A percentile compares a stretch with the other conserved stretches of the same genome.
phyloP scores from a whole-genome alignment of 1,140 invertebrate genomes.

The Pseudachorutes palmiensis region DNA sequence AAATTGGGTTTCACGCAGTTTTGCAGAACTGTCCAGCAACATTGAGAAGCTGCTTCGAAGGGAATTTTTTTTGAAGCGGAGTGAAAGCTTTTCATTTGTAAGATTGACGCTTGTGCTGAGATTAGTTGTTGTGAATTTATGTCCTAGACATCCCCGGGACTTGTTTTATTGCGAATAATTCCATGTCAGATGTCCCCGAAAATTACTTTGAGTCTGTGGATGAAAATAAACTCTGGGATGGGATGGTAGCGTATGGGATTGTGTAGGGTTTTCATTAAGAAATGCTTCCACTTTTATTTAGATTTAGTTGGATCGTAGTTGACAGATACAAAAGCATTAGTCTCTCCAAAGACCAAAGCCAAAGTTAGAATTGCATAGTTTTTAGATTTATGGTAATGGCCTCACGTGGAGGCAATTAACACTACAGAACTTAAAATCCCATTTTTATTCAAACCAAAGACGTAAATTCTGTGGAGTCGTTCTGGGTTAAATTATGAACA shows the following conservation, averaged over 20 bases:
- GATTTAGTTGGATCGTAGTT: conserved; percentile 7
- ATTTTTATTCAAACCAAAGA: neutral
- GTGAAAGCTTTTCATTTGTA: neutral
- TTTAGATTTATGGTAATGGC: conserved; percentile 11
- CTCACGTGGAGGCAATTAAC: conserved; percentile 13
- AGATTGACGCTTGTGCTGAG: neutral
- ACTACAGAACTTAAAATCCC: conserved; percentile 4
- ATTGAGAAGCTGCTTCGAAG: too few species aligned
- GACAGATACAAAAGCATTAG: conserved; percentile 8
- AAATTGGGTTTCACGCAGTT: too few species aligned
- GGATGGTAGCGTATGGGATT: neutral
- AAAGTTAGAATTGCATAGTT: neutral
- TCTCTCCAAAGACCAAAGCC: neutral
- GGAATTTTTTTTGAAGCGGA: too few species aligned
- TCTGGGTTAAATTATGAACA: conserved; percentile 15
- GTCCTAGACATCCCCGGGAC: neutral
- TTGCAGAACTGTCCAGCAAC: too few species aligned
- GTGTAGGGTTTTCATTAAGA: neutral
- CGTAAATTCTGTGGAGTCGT: neutral
- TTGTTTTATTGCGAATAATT: conserved; percentile 11
- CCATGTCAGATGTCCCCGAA: conserved; percentile 5
- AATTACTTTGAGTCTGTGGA: neutral
- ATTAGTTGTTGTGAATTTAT: conserved; percentile 1
- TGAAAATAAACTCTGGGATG: neutral
- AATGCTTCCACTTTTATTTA: neutral